Evolutionary conservation across 2,113 vertebrate species (phyloP).

Genomic region (Sceloporus undulatus): DNA sequence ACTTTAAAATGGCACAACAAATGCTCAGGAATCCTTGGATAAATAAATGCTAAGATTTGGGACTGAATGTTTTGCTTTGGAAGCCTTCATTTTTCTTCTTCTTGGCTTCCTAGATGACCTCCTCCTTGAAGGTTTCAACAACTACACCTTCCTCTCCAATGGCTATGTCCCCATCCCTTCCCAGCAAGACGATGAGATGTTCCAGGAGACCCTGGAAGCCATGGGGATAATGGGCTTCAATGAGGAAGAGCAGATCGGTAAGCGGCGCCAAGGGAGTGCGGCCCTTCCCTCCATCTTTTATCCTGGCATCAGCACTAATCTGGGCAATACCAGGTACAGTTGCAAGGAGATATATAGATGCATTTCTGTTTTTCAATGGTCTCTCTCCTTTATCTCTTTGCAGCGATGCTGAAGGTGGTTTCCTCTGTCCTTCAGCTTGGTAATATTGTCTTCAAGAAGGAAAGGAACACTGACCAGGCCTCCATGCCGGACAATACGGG

Average conservation of each 20-base stretch:
- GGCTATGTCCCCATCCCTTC: slow-evolving; percentile 90
- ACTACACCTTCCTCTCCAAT: slow-evolving; percentile 89
- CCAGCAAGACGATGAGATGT: slow-evolving; percentile 92
- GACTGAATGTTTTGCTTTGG: no score
- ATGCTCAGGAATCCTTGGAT: no score
- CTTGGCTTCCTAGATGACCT: slow-evolving; percentile 82
- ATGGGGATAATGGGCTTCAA: slow-evolving; percentile 96
- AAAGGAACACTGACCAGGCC: slow-evolving; percentile 95
- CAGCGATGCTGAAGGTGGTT: slow-evolving; percentile 92
- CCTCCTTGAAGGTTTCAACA: slow-evolving; percentile 88
- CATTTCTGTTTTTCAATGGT: no score
- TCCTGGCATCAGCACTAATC: no score
- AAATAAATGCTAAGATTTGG: no score
- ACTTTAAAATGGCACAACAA: no score
- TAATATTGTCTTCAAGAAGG: slow-evolving; percentile 95
- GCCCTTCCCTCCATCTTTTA: background rate
- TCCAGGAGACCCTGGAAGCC: slow-evolving; percentile 92
- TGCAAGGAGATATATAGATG: no score
- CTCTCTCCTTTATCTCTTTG: slow-evolving; percentile 13
- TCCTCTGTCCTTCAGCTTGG: slow-evolving; percentile 94
- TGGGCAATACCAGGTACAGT: no score
- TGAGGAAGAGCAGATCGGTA: slow-evolving; percentile 89
- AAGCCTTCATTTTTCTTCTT: background rate
- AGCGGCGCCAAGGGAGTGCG: background rate
- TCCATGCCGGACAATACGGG: slow-evolving; percentile 97